A percentile compares a stretch with the other conserved stretches of the same genome.
Conservation (phyloP, 2,888 invertebrate species). For the Xanthia togata region DNA sequence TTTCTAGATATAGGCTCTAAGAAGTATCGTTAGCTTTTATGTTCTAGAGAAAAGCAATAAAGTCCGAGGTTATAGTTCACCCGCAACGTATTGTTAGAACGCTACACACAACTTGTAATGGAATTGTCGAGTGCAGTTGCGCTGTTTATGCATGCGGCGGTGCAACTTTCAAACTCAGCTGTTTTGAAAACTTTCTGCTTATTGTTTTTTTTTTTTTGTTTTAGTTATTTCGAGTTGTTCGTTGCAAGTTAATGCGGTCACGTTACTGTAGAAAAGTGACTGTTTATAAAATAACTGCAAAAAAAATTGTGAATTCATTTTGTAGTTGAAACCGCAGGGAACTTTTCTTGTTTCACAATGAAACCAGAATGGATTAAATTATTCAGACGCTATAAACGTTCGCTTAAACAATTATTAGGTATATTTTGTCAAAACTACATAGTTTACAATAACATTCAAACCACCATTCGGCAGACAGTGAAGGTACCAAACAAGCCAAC, state of each 20-base stretch:
- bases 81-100: constrained; percentile 54
- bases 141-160: constrained; percentile 63
- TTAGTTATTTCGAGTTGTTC: constrained; percentile 40
- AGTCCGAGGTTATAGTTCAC: constrained; percentile 56
- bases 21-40: constrained; percentile 43
- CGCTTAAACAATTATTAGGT: not conserved
- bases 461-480: constrained; percentile 16
- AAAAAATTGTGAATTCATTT: constrained; percentile 25
- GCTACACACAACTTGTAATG: constrained; percentile 62
- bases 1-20: constrained; percentile 46
- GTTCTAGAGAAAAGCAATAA: constrained; percentile 60
- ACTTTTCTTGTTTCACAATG: constrained; percentile 11
- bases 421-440: not conserved
- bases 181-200: constrained; percentile 59
- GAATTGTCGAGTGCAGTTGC: constrained; percentile 65
- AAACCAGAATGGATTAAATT: not conserved
- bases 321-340: constrained; percentile 16
- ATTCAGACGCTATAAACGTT: not conserved
- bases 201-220: constrained; percentile 49
- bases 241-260: constrained; percentile 52
- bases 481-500: constrained; percentile 2
- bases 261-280: constrained; percentile 36
- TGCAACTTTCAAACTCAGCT: constrained; percentile 64
- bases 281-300: constrained; percentile 39
- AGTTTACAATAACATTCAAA: not conserved